Evolutionary conservation across 2,113 vertebrate genomes (phyloP).

Genomic region (Centrocercus urophasianus): DNA sequence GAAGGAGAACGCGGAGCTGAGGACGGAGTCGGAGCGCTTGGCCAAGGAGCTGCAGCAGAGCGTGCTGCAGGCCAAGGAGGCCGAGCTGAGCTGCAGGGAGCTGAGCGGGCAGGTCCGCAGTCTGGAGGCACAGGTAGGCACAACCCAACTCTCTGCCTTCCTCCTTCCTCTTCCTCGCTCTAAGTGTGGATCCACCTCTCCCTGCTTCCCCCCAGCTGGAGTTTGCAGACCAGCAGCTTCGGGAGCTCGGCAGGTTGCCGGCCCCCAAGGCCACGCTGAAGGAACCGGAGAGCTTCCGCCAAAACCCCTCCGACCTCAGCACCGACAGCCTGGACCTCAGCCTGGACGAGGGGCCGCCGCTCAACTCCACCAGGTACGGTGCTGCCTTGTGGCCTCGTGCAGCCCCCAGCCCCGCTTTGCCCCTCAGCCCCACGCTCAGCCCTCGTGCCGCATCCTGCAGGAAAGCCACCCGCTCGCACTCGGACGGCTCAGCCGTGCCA

Average conservation of each 20-base stretch:
- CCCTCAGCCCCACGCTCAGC: too few species aligned
- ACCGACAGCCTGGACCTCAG: constrained; percentile 88
- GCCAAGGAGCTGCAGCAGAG: constrained; percentile 83
- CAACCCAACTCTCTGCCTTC: accelerated
- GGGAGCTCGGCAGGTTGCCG: constrained; percentile 77
- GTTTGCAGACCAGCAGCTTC: constrained; percentile 82
- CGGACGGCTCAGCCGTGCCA: constrained; percentile 71
- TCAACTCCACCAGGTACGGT: constrained; percentile 82
- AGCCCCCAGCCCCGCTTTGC: too few species aligned
- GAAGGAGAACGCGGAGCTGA: constrained; percentile 77
- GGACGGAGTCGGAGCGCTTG: constrained; percentile 74
- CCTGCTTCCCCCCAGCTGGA: constrained; percentile 76
- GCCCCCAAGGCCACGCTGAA: constrained; percentile 50
- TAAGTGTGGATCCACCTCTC: not conserved
- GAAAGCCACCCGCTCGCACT: constrained; percentile 70
- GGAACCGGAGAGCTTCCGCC: constrained; percentile 45
- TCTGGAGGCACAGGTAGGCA: constrained; percentile 87
- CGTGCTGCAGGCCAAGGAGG: constrained; percentile 76
- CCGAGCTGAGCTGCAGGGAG: constrained; percentile 74
- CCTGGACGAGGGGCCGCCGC: constrained; percentile 75
- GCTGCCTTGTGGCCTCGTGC: too few species aligned
- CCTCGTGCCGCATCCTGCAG: constrained; percentile 35
- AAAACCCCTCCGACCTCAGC: constrained; percentile 76
- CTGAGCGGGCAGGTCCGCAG: constrained; percentile 80
- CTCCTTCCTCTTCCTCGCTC: not conserved